phyloP scores from a whole-genome alignment of 2,888 invertebrate species.

The Actias luna region DNA sequence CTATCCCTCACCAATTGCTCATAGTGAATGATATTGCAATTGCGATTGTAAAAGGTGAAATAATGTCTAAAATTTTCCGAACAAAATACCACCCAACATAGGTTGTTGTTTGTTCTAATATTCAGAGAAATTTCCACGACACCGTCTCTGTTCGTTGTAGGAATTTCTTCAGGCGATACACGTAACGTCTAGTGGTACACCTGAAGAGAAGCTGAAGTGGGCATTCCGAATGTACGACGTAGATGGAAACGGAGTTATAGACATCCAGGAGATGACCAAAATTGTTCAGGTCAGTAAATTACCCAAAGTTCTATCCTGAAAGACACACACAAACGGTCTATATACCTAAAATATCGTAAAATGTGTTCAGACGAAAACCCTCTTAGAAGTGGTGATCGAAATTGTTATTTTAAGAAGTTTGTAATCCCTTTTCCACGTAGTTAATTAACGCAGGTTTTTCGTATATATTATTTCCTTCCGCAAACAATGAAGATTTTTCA shows the following conservation, averaged over 20 bases:
- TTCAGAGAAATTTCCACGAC: constrained; percentile 15
- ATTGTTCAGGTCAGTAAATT: constrained; percentile 93
- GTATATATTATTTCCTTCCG: too few relatives aligned
- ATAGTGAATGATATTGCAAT: constrained; percentile 20
- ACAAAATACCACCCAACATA: constrained; percentile 26
- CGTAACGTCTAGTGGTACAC: constrained; percentile 98
- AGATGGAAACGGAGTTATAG: constrained; percentile 98
- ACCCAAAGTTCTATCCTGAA: neutral
- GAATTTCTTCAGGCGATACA: constrained; percentile 99
- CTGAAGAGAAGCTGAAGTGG: constrained; percentile 99
- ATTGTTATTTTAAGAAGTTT: too few relatives aligned
- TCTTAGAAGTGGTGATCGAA: too few relatives aligned
- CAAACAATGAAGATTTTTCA: too few relatives aligned
- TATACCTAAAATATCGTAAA: too few relatives aligned
- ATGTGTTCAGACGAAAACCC: too few relatives aligned
- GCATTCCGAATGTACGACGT: constrained; percentile 99
- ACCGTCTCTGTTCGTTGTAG: constrained; percentile 81
- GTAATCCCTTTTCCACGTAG: too few relatives aligned
- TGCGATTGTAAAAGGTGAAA: constrained; percentile 22
- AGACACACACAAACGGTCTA: too few relatives aligned
- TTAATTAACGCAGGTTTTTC: too few relatives aligned
- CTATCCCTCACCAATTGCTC: constrained; percentile 24
- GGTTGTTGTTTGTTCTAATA: constrained; percentile 28
- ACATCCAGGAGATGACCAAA: constrained; percentile 99
- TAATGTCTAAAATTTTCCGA: constrained; percentile 25